A percentile compares a stretch with the other conserved stretches of the same genome.
Evolutionary conservation across 2,797 vertebrate genomes (phyloP).

Genomic region (Trachops cirrhosus): DNA sequence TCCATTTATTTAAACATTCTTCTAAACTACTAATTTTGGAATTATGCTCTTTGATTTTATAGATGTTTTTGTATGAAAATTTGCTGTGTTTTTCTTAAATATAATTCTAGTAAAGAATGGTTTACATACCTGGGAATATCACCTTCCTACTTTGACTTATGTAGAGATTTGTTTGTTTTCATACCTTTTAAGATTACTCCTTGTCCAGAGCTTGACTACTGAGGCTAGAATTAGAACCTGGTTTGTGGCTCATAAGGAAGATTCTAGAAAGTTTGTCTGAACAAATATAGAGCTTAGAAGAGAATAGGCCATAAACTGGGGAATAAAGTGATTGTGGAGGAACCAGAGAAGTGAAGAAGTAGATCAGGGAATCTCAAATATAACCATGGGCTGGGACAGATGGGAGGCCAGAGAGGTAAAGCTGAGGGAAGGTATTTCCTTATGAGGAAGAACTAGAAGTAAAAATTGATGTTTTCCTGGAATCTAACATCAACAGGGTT

Average conservation of each 20-base stretch:
- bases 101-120: background rate
- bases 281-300: background rate
- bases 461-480: background rate
- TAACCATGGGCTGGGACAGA: background rate
- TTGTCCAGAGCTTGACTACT: background rate
- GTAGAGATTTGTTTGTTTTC: conserved; percentile 33
- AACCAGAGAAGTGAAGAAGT: background rate
- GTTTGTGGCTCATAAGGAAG: background rate
- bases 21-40: conserved; percentile 32
- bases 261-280: background rate
- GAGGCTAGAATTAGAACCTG: conserved; percentile 9
- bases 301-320: background rate
- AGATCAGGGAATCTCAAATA: background rate
- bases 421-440: background rate
- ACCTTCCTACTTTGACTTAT: conserved; percentile 16
- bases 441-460: too few species aligned
- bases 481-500: background rate
- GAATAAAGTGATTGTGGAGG: background rate
- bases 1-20: conserved; percentile 30
- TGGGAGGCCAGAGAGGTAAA: background rate
- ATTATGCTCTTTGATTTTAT: conserved; percentile 51
- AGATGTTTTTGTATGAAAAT: background rate
- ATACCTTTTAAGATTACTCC: background rate
- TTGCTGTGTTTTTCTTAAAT: conserved; percentile 8
- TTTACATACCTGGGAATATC: background rate